Conservation (phyloP, 2,888 invertebrate species). For the Troides helena region DNA sequence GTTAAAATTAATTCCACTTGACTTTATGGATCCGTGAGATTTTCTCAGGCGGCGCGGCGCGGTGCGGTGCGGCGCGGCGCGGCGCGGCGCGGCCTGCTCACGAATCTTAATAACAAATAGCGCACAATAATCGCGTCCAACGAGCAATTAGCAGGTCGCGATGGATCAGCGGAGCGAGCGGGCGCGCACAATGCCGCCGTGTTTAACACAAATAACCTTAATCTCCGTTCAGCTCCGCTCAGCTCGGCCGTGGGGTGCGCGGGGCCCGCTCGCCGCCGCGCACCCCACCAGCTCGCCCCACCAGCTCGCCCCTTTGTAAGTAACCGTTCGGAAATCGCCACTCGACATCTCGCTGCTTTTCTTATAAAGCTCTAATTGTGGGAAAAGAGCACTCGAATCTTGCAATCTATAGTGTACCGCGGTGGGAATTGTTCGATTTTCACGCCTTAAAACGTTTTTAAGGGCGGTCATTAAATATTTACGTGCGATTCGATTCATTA, state of each 20-base stretch:
- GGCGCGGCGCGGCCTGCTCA: not conserved
- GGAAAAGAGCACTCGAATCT: slow-evolving; percentile 64
- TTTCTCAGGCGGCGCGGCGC: slow-evolving; percentile 15
- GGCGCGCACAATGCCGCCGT: slow-evolving; percentile 58
- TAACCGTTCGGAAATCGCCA: slow-evolving; percentile 58
- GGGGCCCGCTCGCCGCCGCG: slow-evolving; percentile 56
- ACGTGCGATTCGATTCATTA: slow-evolving; percentile 54
- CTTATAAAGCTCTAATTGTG: slow-evolving; percentile 61
- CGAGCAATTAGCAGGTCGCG: slow-evolving; percentile 42
- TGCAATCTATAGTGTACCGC: slow-evolving; percentile 54
- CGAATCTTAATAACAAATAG: slow-evolving; percentile 21
- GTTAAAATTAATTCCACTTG: too few relatives aligned
- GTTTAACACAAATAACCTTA: slow-evolving; percentile 73
- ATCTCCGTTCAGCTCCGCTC: slow-evolving; percentile 58
- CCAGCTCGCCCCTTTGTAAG: slow-evolving; percentile 48
- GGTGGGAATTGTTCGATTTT: slow-evolving; percentile 60
- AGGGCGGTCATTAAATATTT: slow-evolving; percentile 50
- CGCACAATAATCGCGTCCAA: slow-evolving; percentile 40
- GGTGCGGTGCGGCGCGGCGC: too few relatives aligned
- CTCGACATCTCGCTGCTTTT: slow-evolving; percentile 58
- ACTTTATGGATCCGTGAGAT: slow-evolving; percentile 7
- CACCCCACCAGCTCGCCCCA: slow-evolving; percentile 57
- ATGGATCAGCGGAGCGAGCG: slow-evolving; percentile 50
- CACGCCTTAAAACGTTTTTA: slow-evolving; percentile 35
- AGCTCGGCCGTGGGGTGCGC: slow-evolving; percentile 37